Base-by-base conservation (phyloP, 1,140 invertebrate species). In the Papilio dardanus region DNA sequence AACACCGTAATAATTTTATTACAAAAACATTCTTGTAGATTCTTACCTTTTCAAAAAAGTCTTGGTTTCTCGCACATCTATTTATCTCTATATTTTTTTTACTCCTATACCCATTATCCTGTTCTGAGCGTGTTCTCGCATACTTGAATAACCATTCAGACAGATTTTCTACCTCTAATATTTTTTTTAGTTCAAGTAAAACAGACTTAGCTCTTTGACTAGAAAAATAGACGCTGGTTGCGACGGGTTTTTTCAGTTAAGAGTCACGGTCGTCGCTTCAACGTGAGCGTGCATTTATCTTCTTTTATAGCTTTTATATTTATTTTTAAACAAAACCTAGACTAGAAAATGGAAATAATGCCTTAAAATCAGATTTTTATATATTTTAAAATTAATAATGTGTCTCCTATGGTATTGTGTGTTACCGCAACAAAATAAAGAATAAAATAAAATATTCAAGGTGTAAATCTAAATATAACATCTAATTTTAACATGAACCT, bases 201-300 rank as follows among this genome's bases (percentile, higher is more conserved):
- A 73, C 35, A 54, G 50, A 54, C 35, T 40, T 42, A 40, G 28
- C 31, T 54, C 19, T 71, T 35, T 73, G 30, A 12, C 46, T 46
- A 10, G 35, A 71, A 73, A 46, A 46, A 46, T 46, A 46, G 16
- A 46, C n/a, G 42, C 5, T 58, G 7, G 50, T n/a, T 33, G 46
- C 30, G 71, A 46, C 28, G 46, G 28, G 5, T 58, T 73, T 73
- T 73, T 28, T 7, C 30, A 73, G 46, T 73, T 46, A 73, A 73
- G 71, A 24, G 71, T 31, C 30, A 37, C 7, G 46, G 71, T 24
- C 31, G 24, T 30, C 31, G 24, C 42, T 73, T 28, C 71, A 31
- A 54, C 71, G 71, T 73, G 71, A 33, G 42, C 71, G 19, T 73
- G 71, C 71, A 73, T 73, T 73, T 73, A 73, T 73, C 31, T 73